Base-by-base conservation (phyloP, 2,113 vertebrate species). In the Chloebia gouldiae region DNA sequence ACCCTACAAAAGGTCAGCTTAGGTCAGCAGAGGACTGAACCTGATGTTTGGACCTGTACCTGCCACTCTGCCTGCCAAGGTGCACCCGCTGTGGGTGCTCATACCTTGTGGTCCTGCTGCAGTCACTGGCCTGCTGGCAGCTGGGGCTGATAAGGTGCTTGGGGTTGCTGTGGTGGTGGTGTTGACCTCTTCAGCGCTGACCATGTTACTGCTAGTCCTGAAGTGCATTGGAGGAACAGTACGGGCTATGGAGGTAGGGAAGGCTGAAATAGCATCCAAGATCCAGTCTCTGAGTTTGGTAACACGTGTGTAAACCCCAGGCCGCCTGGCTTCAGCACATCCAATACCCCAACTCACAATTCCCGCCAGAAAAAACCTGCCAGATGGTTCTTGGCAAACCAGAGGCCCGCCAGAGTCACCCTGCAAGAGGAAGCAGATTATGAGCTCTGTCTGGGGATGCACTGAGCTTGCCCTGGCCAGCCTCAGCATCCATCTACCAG, bases 271-370 rank as follows among this genome's bases (percentile, higher is more conserved):
- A 11, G 95, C 93, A 68, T 95, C 96, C 63, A 98, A 81, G 97
- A 99, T 99, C 99, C 99, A 99, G 97, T 98, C 98, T 23, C 97
- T 96, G 80, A 99, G 98, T 81, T 90, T 97, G 79, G 99, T 99
- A 39, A 99, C 95, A 0, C 98, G 98, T 15, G 99, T 97, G 33
- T 99, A 99, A 81, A 99, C 99, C 1, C 99, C 99, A 0, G 99
- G 99, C 33, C 97, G 97, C 94, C 98, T 98, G 85, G 99, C 97
- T 97, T 98, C 98, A 1, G 98, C 99, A 33, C 99, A 99, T 47
- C 99, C 99, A 1, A 98, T 97, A 2, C 99, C 99, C 99, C 99
- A 99, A 70, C 99, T 99, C 97, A 99, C 99, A 2, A 99, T 98
- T 63, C 99, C 99, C 0, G 99, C 99, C 73, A 99, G 95, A 94